These are phyloP conservation scores for Microcebus jonahi DNA, from an alignment of 2,113 vertebrate species.

Conservation along the genomic window DNA sequence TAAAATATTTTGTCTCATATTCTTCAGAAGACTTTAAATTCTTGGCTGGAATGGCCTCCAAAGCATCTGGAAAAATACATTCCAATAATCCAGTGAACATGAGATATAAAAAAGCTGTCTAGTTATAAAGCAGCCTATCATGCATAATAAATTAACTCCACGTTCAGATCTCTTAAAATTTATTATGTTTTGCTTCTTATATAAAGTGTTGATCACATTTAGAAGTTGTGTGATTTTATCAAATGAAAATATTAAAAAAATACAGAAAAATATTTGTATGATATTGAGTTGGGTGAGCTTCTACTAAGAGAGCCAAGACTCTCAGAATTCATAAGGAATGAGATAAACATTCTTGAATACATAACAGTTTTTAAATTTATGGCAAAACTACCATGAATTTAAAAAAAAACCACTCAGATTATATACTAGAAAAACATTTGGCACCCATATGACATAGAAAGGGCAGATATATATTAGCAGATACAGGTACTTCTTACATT, in stretches of 20 bases:
- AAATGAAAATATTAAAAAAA: conserved; percentile 55
- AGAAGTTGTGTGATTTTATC: background rate
- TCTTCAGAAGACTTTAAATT: background rate
- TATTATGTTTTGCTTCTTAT: background rate
- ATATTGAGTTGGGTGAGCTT: background rate
- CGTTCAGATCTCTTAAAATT: background rate
- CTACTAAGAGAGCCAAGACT: background rate
- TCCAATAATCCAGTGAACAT: background rate
- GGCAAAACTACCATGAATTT: background rate
- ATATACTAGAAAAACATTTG: background rate
- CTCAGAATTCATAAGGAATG: conserved; percentile 1
- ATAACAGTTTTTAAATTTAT: background rate
- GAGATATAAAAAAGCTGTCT: background rate
- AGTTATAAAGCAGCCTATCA: background rate
- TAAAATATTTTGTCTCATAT: conserved; percentile 1
- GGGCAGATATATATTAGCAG: background rate
- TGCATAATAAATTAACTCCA: background rate
- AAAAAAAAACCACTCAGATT: background rate
- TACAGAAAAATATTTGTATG: conserved; percentile 14
- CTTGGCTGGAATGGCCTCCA: background rate
- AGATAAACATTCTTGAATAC: background rate
- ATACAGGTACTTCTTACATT: background rate
- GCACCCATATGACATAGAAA: background rate
- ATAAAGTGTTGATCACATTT: background rate
- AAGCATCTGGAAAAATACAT: background rate